These are phyloP conservation scores for Spondyliosoma cantharus DNA, from an alignment of 2,797 vertebrate genomes.

Conservation along the genomic window DNA sequence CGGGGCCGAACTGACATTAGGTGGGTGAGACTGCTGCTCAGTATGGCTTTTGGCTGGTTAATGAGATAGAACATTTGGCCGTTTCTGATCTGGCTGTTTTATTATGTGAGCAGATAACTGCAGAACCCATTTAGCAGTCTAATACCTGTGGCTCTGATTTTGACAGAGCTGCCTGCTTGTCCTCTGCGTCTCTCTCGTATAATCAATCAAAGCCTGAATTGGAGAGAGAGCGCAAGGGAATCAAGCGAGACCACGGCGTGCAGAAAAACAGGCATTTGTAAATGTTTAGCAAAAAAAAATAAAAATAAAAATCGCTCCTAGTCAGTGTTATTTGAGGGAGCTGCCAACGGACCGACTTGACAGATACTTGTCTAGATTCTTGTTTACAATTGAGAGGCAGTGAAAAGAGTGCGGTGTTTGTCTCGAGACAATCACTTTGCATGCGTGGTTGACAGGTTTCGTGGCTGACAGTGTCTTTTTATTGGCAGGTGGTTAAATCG, in stretches of 20 bases:
- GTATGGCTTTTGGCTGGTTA: conserved; percentile 70
- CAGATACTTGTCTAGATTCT: conserved; percentile 32
- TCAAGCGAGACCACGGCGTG: conserved; percentile 10
- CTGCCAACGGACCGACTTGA: conserved; percentile 21
- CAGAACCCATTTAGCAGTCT: conserved; percentile 70
- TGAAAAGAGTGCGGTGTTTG: conserved; percentile 14
- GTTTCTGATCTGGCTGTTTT: conserved; percentile 68
- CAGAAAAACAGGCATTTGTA: not conserved
- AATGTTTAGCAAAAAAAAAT: conserved; percentile 16
- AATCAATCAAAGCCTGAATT: conserved; percentile 60
- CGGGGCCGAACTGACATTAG: conserved; percentile 34
- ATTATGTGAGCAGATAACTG: conserved; percentile 70
- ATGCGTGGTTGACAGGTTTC: conserved; percentile 29
- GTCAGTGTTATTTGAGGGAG: conserved; percentile 9
- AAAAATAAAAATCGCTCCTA: not conserved
- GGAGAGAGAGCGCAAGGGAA: not conserved
- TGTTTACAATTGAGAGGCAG: conserved; percentile 32
- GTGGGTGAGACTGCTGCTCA: conserved; percentile 50
- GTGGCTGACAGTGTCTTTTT: conserved; percentile 19
- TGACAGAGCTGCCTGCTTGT: conserved; percentile 54
- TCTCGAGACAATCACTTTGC: conserved; percentile 35
- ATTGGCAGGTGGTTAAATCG: conserved; percentile 26
- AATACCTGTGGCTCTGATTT: conserved; percentile 72
- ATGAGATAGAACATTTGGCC: conserved; percentile 73
- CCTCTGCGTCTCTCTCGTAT: conserved; percentile 18